Percentiles rank a stretch among this genome's conserved stretches.
These are phyloP conservation scores for Agrotis segetum DNA, from an alignment of 2,888 invertebrate species.

Conservation along the genomic window DNA sequence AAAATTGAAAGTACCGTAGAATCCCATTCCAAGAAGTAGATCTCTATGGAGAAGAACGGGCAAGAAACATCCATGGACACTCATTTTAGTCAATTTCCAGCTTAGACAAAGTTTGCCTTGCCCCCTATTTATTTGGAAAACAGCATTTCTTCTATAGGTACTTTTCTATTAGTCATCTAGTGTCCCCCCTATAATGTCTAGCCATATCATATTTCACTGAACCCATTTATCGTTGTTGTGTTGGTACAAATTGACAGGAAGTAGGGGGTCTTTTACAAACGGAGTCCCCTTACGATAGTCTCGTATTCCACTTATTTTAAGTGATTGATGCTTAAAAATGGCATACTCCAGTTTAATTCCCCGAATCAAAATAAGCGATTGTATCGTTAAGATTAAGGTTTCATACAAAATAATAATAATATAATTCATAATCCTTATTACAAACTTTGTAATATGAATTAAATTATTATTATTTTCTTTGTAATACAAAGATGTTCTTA, in stretches of 20 bases:
- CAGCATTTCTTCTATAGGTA: background rate
- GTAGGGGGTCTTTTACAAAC: slow-evolving; percentile 14
- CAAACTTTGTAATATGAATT: too few species aligned
- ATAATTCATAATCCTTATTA: too few species aligned
- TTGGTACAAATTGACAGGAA: slow-evolving; percentile 35
- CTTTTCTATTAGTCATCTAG: background rate
- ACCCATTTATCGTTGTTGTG: background rate
- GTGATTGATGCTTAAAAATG: background rate
- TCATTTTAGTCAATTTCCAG: background rate
- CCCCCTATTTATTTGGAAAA: background rate
- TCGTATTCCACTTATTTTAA: slow-evolving; percentile 13
- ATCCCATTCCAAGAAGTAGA: too few species aligned
- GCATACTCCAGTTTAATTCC: too few species aligned
- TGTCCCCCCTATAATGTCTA: background rate
- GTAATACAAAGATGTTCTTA: too few species aligned
- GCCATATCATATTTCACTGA: background rate
- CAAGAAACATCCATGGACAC: too few species aligned
- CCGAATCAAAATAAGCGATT: too few species aligned
- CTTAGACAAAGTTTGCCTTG: background rate
- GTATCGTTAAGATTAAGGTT: too few species aligned
- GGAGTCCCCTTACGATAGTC: slow-evolving; percentile 11
- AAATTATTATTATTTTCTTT: too few species aligned
- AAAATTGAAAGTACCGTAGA: too few species aligned
- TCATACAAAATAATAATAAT: too few species aligned
- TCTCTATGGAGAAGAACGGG: too few species aligned